Conservation (phyloP, 2,888 invertebrate genomes). For the Bimastos eiseni region DNA sequence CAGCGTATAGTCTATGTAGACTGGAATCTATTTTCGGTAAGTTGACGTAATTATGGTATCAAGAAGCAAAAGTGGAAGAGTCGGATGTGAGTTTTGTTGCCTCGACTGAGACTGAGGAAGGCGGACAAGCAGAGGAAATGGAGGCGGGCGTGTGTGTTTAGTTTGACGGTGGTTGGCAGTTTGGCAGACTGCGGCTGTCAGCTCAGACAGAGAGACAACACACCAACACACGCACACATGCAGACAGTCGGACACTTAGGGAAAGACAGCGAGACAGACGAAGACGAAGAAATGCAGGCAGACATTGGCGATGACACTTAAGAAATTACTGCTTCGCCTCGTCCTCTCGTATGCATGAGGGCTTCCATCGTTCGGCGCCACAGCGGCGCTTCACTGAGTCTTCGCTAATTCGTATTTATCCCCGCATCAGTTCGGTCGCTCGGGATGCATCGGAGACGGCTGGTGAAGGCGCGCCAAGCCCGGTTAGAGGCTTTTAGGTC, state of each 20-base stretch:
- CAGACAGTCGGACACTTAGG: not conserved
- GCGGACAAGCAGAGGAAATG: not conserved
- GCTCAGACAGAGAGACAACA: not conserved
- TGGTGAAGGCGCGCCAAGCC: not conserved
- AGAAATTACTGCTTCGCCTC: not conserved
- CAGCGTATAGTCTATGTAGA: not conserved
- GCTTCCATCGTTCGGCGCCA: not conserved
- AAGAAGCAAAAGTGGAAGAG: not conserved
- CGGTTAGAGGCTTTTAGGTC: slow-evolving; percentile 13
- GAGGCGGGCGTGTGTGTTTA: not conserved
- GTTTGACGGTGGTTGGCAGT: not conserved
- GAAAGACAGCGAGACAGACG: not conserved
- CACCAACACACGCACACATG: not conserved
- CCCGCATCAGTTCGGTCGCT: slow-evolving; percentile 22
- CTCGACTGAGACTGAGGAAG: not conserved
- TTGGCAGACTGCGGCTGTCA: not conserved
- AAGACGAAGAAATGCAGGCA: not conserved
- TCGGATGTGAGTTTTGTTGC: not conserved
- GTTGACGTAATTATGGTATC: not conserved
- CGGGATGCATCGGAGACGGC: not conserved
- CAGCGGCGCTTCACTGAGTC: not conserved
- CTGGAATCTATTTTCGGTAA: not conserved
- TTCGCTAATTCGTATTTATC: slow-evolving; percentile 23
- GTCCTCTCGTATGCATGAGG: slow-evolving; percentile 22
- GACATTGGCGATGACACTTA: not conserved